These are phyloP conservation scores for Teleogryllus occipitalis DNA, from an alignment of 1,140 invertebrate species.

Conservation along the genomic window DNA sequence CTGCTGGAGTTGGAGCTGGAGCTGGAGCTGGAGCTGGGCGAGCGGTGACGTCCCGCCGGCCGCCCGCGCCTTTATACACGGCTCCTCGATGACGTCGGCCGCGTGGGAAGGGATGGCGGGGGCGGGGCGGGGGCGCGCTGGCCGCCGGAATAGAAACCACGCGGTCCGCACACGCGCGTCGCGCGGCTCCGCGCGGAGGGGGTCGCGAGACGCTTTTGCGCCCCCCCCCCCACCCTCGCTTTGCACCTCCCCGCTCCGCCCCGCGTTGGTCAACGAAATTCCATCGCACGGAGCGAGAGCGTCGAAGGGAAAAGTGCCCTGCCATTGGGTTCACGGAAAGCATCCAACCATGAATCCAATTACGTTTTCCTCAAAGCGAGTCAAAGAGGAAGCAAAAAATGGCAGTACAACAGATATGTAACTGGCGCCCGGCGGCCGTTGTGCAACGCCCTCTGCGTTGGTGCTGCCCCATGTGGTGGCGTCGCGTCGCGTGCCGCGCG, in stretches of 20 bases:
- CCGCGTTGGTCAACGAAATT: background rate
- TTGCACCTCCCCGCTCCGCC: too few species aligned
- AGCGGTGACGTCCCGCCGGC: background rate
- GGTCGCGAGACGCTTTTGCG: background rate
- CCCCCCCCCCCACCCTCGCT: too few species aligned
- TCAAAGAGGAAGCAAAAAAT: background rate
- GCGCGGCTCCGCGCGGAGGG: too few species aligned
- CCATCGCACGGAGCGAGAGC: background rate
- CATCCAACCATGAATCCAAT: background rate
- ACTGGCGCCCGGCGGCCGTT: background rate
- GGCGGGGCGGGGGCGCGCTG: background rate
- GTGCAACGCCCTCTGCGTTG: background rate
- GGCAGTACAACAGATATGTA: background rate
- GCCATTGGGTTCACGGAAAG: background rate
- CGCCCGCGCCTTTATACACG: too few species aligned
- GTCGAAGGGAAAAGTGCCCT: background rate
- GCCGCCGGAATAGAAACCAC: background rate
- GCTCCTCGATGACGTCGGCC: background rate
- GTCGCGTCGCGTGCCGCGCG: too few species aligned
- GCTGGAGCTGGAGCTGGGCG: background rate
- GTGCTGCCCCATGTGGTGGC: too few species aligned
- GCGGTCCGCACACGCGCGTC: background rate
- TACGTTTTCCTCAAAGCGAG: background rate
- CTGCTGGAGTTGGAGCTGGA: background rate
- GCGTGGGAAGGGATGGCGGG: background rate